phyloP scores from a whole-genome alignment of 2,797 vertebrate species.

The Phylloscopus collybita region DNA sequence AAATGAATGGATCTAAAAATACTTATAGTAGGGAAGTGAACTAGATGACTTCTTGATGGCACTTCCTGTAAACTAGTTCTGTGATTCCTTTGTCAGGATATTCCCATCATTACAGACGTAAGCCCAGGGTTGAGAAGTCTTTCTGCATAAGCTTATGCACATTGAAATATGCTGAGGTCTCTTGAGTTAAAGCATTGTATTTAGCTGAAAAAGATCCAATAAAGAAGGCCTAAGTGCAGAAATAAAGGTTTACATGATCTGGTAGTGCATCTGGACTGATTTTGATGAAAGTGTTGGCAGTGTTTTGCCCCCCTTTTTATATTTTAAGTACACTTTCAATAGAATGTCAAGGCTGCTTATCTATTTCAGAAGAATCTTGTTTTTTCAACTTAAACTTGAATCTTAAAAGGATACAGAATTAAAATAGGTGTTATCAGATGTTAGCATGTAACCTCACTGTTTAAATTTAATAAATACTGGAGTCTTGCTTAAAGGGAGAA shows the following conservation, averaged over 20 bases:
- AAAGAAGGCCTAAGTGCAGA: not conserved
- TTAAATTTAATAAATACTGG: not conserved
- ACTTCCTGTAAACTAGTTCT: not conserved
- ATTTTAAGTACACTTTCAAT: not conserved
- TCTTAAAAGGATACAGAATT: not conserved
- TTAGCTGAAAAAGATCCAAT: not conserved
- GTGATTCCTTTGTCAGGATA: not conserved
- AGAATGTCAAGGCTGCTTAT: not conserved
- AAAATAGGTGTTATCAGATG: not conserved
- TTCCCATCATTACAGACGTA: not conserved
- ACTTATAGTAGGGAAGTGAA: not conserved
- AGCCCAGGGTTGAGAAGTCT: not conserved
- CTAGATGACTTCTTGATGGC: not conserved
- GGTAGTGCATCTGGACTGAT: not conserved
- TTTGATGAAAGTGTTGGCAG: not conserved
- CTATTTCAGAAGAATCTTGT: not conserved
- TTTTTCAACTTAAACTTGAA: not conserved
- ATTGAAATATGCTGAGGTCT: not conserved
- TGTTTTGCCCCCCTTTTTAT: accelerated
- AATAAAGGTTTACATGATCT: not conserved
- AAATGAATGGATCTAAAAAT: not conserved
- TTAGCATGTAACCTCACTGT: not conserved
- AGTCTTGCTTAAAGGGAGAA: not conserved
- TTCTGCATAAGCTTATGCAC: not conserved
- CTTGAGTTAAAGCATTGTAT: not conserved